Evolutionary conservation across 2,888 invertebrate species (phyloP), one percentile per base, ranked within the genome.

Genomic region (Pterostichus niger): DNA sequence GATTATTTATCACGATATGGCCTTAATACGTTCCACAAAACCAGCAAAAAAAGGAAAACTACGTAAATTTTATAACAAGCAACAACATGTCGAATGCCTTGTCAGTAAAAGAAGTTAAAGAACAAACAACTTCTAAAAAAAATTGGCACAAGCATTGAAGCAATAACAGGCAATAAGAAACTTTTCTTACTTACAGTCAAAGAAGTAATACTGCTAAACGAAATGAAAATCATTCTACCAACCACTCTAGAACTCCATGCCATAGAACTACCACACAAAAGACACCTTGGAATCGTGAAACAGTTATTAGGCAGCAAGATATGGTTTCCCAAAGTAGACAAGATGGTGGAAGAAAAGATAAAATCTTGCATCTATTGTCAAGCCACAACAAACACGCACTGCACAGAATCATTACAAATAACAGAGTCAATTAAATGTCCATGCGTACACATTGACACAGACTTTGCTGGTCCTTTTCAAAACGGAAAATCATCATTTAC

Each of bases 261-360:
- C 17, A 7, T 59, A 59, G 9, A 59, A 6, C 24, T 59, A 24
- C 4, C 56, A 59, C 56, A 59, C 10, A 59, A 59, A 59, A 24
- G 56, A 17, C 75, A 75, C 49, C n/a, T 24, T n/a, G 76, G 59
- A 44, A 82, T 61, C 10, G 46, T 31, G 6, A 73, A 75, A 59
- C 59, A 73, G 17, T 31, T 82, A 6, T 46, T 82, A 35, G 40
- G 49, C 56, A 59, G 59, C 33, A 82, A 82, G 44, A 44, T 82
- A 10, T 82, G 82, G 76, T 82, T 82, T 44, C 82, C 61, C n/a
- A 61, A 59, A 13, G 10, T 82, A 61, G 76, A 82, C 54, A 82
- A 56, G 49, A 33, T 81, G 71, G 75, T 61, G 11, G 82, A 75
- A 40, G 75, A 59, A 49, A 52, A 33, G 17, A n/a, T 71, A 24